A percentile compares a stretch with the other conserved stretches of the same genome.
These are phyloP conservation scores for Diplodus sargus DNA, from an alignment of 2,797 vertebrate species.

Conservation along the genomic window DNA sequence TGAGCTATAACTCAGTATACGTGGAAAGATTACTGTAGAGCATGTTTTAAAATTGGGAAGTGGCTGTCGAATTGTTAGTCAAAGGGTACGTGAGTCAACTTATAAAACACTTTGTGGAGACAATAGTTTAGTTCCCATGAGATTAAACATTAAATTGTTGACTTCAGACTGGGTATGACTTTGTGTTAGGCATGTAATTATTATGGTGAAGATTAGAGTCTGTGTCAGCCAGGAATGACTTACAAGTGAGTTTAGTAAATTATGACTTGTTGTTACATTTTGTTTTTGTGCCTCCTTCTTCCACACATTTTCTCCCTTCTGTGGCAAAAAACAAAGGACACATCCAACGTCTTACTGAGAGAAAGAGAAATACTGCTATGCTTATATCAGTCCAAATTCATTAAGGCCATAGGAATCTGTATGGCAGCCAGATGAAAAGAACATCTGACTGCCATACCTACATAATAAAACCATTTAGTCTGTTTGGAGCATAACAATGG, in stretches of 20 bases:
- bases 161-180: not conserved
- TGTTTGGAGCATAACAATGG: not conserved
- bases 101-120: not conserved
- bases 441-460: conserved; percentile 48
- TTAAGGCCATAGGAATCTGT: conserved; percentile 14
- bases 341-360: conserved; percentile 2
- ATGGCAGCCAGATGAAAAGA: conserved; percentile 27
- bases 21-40: not conserved
- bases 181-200: not conserved
- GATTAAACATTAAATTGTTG: conserved; percentile 12
- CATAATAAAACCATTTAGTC: conserved; percentile 4
- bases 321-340: not conserved
- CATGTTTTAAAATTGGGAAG: not conserved
- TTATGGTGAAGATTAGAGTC: not conserved
- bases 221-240: conserved; percentile 1
- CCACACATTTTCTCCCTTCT: not conserved
- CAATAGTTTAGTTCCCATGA: not conserved
- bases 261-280: not conserved
- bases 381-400: conserved; percentile 5
- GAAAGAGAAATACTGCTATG: not conserved
- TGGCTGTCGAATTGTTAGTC: not conserved
- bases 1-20: not conserved
- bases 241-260: not conserved
- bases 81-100: not conserved
- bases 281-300: not conserved